phyloP scores from a whole-genome alignment of 2,113 vertebrate genomes.

The Talpa occidentalis region DNA sequence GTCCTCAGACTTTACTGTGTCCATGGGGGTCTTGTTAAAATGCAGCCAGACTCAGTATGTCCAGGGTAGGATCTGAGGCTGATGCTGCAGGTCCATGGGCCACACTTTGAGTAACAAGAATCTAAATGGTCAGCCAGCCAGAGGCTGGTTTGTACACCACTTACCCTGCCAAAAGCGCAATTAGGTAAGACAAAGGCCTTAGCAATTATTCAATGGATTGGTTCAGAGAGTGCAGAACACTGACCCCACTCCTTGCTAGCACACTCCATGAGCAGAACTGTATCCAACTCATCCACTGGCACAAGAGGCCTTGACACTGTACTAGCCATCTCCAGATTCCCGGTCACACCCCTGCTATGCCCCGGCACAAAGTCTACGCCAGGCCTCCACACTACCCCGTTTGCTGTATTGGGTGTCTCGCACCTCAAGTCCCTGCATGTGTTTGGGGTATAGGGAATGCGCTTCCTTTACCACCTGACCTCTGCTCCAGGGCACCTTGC shows the following conservation, averaged over 20 bases:
- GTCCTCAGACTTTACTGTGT: neutral
- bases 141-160: neutral
- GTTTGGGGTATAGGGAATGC: neutral
- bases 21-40: neutral
- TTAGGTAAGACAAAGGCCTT: neutral
- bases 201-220: neutral
- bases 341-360: neutral
- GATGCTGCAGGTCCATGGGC: neutral
- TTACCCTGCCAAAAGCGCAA: neutral
- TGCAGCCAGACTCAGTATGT: neutral
- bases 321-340: neutral
- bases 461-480: neutral
- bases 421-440: neutral
- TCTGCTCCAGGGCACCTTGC: neutral
- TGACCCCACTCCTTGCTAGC: neutral
- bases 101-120: neutral
- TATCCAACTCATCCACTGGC: neutral
- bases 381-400: neutral
- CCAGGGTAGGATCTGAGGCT: neutral
- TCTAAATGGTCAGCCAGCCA: neutral
- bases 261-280: neutral
- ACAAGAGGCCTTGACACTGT: neutral
- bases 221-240: neutral
- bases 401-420: neutral
- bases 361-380: neutral